Conservation (phyloP, 2,797 vertebrate species). For the Apogon hyalosoma region DNA sequence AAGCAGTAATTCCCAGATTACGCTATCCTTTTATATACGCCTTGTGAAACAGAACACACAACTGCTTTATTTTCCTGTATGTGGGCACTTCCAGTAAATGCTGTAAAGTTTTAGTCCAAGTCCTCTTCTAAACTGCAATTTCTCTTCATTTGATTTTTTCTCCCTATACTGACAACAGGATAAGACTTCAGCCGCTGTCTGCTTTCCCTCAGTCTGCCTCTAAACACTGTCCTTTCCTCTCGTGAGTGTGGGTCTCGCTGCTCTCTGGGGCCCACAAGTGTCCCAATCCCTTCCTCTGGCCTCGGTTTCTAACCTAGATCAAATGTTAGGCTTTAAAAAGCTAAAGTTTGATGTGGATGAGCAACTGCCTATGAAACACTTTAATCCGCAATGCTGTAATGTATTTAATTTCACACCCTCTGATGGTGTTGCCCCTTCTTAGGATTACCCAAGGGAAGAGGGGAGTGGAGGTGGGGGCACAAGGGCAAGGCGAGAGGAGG, state of each 20-base stretch:
- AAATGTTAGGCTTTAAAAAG: slow-evolving; percentile 94
- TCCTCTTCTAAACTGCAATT: slow-evolving; percentile 38
- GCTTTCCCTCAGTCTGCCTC: slow-evolving; percentile 38
- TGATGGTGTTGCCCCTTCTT: slow-evolving; percentile 90
- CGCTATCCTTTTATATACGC: slow-evolving; percentile 52
- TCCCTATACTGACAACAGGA: slow-evolving; percentile 62
- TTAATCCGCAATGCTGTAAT: slow-evolving; percentile 93
- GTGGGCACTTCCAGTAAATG: slow-evolving; percentile 61
- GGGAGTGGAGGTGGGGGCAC: slow-evolving; percentile 46
- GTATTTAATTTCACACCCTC: slow-evolving; percentile 98
- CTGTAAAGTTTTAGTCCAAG: slow-evolving; percentile 67
- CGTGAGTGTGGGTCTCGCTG: slow-evolving; percentile 48
- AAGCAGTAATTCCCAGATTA: slow-evolving; percentile 68
- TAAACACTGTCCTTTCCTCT: slow-evolving; percentile 45
- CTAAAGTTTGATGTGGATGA: slow-evolving; percentile 95
- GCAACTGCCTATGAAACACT: slow-evolving; percentile 95
- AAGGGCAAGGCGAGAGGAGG: slow-evolving; percentile 55
- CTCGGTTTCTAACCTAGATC: slow-evolving; percentile 89
- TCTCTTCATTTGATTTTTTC: slow-evolving; percentile 34
- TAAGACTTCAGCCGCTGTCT: slow-evolving; percentile 53
- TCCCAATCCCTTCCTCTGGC: slow-evolving; percentile 82
- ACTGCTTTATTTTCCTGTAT: slow-evolving; percentile 76
- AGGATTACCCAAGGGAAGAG: slow-evolving; percentile 88
- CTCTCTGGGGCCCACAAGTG: slow-evolving; percentile 74
- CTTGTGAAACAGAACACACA: slow-evolving; percentile 73